These are phyloP conservation scores for Isotomurus palustris DNA, from an alignment of 2,888 invertebrate genomes.

Conservation along the genomic window DNA sequence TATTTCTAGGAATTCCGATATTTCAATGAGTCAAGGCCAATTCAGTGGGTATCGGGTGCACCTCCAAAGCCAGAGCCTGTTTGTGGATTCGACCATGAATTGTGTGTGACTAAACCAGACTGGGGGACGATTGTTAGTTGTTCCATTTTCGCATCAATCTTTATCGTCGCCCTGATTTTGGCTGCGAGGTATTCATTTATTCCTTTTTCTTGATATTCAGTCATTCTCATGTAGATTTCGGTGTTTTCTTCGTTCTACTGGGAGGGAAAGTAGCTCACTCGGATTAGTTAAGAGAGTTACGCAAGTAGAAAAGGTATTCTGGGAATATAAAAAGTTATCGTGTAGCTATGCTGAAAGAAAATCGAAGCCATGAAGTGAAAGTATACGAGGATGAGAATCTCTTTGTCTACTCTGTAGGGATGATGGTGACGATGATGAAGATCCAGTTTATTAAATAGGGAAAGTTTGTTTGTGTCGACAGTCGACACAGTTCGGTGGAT, in stretches of 20 bases:
- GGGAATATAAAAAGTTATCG: too few species aligned
- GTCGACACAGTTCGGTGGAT: not conserved
- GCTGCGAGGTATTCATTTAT: constrained; percentile 57
- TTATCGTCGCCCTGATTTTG: constrained; percentile 63
- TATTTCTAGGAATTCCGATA: constrained; percentile 59
- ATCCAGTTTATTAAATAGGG: not conserved
- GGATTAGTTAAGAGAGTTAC: too few species aligned
- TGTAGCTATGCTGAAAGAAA: too few species aligned
- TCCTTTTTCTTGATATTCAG: not conserved
- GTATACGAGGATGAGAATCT: too few species aligned
- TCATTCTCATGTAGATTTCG: too few species aligned
- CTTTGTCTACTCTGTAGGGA: too few species aligned
- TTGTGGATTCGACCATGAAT: constrained; percentile 76
- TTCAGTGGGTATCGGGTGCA: constrained; percentile 71
- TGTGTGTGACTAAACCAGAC: constrained; percentile 60
- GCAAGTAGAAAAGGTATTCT: too few species aligned
- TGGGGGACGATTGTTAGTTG: constrained; percentile 64
- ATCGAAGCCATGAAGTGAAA: too few species aligned
- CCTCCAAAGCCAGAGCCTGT: constrained; percentile 72
- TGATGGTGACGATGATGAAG: not conserved
- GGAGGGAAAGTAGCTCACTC: too few species aligned
- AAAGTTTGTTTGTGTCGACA: not conserved
- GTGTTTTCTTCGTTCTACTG: too few species aligned
- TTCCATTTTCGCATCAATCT: constrained; percentile 61
- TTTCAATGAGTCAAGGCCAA: constrained; percentile 60